Evolutionary conservation across 2,888 invertebrate species (phyloP).

Genomic region (Danaus chrysippus): DNA sequence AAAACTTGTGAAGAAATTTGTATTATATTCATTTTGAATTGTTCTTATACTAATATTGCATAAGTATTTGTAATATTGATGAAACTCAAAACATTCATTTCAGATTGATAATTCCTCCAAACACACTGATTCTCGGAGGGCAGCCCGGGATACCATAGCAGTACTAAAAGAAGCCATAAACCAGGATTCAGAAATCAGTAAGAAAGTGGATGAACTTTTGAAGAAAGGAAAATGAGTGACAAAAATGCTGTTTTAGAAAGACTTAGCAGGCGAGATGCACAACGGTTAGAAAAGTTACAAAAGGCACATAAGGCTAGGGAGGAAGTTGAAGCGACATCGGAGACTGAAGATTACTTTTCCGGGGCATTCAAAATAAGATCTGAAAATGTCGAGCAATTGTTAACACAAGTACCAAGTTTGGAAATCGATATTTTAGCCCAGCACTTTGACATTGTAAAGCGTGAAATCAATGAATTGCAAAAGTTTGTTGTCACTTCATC

Average conservation of each 20-base stretch:
- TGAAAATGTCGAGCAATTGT: constrained; percentile 81
- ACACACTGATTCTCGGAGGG: constrained; percentile 57
- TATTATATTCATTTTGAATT: no score
- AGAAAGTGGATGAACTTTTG: constrained; percentile 68
- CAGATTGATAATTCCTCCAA: constrained; percentile 62
- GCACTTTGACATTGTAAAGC: constrained; percentile 84
- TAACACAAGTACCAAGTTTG: constrained; percentile 74
- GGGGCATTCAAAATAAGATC: constrained; percentile 83
- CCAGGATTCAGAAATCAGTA: constrained; percentile 63
- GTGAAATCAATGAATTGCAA: constrained; percentile 86
- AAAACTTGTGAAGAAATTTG: no score
- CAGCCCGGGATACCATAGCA: constrained; percentile 48
- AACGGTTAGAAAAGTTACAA: constrained; percentile 82
- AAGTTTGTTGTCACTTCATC: constrained; percentile 89
- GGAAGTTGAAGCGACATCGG: constrained; percentile 80
- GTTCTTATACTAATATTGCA: no score
- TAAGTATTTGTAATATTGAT: no score
- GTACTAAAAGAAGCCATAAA: constrained; percentile 72
- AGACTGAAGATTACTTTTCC: constrained; percentile 85
- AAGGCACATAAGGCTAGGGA: constrained; percentile 82
- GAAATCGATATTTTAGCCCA: constrained; percentile 74
- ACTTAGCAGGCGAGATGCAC: constrained; percentile 79
- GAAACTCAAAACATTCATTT: constrained; percentile 33
- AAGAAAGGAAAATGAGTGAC: constrained; percentile 71
- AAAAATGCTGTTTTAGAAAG: constrained; percentile 66